These are phyloP conservation scores for Cinclus mexicanus DNA, from an alignment of 2,113 vertebrate species.

Conservation along the genomic window DNA sequence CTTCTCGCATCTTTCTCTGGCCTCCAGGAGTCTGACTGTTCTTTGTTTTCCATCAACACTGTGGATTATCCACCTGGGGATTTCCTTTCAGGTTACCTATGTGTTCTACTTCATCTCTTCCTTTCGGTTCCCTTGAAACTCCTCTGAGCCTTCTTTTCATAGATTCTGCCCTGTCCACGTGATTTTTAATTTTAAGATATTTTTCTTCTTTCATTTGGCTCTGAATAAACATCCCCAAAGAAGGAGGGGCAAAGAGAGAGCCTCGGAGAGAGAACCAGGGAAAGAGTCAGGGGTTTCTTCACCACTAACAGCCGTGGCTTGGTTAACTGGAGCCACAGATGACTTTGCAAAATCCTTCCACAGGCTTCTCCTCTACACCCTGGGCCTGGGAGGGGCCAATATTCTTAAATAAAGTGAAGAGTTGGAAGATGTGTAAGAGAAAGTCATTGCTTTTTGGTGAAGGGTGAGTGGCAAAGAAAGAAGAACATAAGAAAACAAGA, in stretches of 20 bases:
- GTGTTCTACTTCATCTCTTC: background rate
- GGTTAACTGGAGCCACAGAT: background rate
- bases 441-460: background rate
- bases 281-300: background rate
- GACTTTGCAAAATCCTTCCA: background rate
- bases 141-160: background rate
- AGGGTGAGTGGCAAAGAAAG: background rate
- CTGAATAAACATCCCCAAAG: background rate
- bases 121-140: background rate
- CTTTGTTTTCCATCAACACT: background rate
- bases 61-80: background rate
- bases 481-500: background rate
- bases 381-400: background rate
- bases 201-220: background rate
- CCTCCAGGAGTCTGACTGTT: background rate
- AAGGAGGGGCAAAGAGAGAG: background rate
- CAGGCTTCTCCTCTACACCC: background rate
- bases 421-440: background rate
- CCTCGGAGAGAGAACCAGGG: background rate
- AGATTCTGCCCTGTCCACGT: accelerated
- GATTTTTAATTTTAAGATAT: background rate
- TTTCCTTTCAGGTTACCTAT: background rate
- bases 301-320: background rate
- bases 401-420: background rate
- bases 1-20: background rate